Conservation (phyloP, 2,797 vertebrate species). For the Clarias platycephalus region DNA sequence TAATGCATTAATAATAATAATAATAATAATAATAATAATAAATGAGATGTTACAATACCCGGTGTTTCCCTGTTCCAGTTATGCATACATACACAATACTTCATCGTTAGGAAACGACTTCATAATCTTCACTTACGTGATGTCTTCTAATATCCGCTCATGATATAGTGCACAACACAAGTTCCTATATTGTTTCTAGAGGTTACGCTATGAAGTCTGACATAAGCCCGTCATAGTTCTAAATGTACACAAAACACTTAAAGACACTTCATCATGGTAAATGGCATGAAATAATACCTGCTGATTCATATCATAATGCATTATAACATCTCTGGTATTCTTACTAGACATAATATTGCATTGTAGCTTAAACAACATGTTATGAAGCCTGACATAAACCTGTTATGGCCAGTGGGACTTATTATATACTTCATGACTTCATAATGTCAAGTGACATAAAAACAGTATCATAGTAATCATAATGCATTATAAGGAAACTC, state of each 20-base stretch:
- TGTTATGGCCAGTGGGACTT: no score
- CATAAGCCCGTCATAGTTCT: not conserved
- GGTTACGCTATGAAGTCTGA: not conserved
- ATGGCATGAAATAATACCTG: not conserved
- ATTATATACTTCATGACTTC: not conserved
- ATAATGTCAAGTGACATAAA: not conserved
- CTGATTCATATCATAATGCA: not conserved
- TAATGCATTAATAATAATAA: not conserved
- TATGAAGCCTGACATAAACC: not conserved
- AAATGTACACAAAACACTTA: not conserved
- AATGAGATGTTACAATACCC: not conserved
- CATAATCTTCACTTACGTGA: not conserved
- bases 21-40: no score
- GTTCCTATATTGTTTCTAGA: not conserved
- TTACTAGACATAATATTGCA: not conserved
- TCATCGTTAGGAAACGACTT: not conserved
- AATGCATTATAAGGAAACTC: no score
- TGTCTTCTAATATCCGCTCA: not conserved
- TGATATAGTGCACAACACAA: not conserved
- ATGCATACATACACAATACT: not conserved
- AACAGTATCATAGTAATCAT: no score
- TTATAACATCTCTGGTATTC: not conserved
- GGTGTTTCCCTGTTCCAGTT: not conserved
- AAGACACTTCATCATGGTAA: not conserved
- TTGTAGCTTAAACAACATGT: no score